Percentiles rank a stretch among this genome's conserved stretches.
Evolutionary conservation across 2,888 invertebrate species (phyloP).

Genomic region (Rhaphigaster nebulosa): DNA sequence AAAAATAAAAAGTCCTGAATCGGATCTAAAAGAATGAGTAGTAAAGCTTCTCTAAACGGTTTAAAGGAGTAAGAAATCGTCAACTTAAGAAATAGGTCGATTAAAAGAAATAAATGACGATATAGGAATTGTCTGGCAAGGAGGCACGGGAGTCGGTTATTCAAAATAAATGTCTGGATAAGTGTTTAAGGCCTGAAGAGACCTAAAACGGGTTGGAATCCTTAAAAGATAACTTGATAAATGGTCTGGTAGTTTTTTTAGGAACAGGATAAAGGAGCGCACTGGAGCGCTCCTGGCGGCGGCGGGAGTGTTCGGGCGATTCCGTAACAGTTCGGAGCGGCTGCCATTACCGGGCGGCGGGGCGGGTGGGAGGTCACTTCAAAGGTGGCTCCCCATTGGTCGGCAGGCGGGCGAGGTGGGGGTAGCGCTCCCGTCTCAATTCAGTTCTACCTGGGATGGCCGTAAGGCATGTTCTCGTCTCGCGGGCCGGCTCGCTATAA

Average conservation of each 20-base stretch:
- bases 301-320: constrained; percentile 62
- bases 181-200: constrained; percentile 52
- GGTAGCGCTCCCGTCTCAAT: constrained; percentile 23
- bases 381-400: constrained; percentile 62
- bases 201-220: constrained; percentile 54
- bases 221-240: constrained; percentile 55
- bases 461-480: constrained; percentile 63
- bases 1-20: background rate
- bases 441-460: constrained; percentile 61
- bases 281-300: background rate
- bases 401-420: constrained; percentile 57
- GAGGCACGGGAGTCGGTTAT: background rate
- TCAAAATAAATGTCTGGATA: constrained; percentile 52
- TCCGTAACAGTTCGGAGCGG: constrained; percentile 65
- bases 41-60: background rate
- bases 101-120: background rate
- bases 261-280: constrained; percentile 51
- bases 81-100: background rate
- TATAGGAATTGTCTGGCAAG: background rate
- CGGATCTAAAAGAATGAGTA: background rate
- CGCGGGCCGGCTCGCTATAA: constrained; percentile 22
- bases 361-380: constrained; percentile 62
- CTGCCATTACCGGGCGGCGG: constrained; percentile 66
- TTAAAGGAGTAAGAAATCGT: background rate
- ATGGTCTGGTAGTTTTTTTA: constrained; percentile 57